A percentile compares a stretch with the other conserved stretches of the same genome.
Evolutionary conservation across 2,113 vertebrate genomes (phyloP).

Genomic region (Synchiropus splendidus): DNA sequence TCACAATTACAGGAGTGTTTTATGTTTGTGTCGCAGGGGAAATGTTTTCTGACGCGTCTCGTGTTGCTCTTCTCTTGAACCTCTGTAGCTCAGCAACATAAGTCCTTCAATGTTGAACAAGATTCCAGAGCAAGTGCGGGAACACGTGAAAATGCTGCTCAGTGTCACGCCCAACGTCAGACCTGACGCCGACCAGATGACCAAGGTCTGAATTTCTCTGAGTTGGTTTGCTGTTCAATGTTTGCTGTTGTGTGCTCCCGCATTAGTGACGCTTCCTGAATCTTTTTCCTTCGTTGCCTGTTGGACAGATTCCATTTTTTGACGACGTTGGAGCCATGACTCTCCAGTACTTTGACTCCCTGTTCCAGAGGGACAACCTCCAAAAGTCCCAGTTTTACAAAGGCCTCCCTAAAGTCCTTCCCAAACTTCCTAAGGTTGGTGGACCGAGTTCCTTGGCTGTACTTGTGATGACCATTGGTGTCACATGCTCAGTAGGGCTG

Average conservation of each 20-base stretch:
- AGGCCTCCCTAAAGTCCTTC: constrained; percentile 90
- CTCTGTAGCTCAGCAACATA: constrained; percentile 80
- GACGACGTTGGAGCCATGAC: constrained; percentile 94
- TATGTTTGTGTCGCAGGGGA: too few relatives aligned
- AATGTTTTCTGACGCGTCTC: too few relatives aligned
- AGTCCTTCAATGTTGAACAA: constrained; percentile 74
- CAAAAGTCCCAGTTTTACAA: constrained; percentile 99
- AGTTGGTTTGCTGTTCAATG: too few relatives aligned
- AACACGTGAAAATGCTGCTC: constrained; percentile 89
- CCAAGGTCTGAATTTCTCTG: constrained; percentile 71
- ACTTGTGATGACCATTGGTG: too few relatives aligned
- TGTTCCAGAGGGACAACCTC: constrained; percentile 97
- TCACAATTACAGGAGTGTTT: too few relatives aligned
- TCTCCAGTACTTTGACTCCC: constrained; percentile 93
- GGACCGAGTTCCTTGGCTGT: background rate
- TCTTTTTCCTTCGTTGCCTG: background rate
- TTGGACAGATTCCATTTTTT: constrained; percentile 89
- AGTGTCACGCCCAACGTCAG: constrained; percentile 88
- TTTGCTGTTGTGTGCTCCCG: background rate
- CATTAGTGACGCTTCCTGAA: background rate
- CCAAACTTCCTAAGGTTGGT: constrained; percentile 95
- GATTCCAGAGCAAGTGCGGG: constrained; percentile 85
- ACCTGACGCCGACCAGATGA: constrained; percentile 96
- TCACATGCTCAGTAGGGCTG: too few relatives aligned
- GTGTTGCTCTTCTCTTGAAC: too few relatives aligned